Conservation (phyloP, 2,888 invertebrate genomes). For the Pollenia angustigena region DNA sequence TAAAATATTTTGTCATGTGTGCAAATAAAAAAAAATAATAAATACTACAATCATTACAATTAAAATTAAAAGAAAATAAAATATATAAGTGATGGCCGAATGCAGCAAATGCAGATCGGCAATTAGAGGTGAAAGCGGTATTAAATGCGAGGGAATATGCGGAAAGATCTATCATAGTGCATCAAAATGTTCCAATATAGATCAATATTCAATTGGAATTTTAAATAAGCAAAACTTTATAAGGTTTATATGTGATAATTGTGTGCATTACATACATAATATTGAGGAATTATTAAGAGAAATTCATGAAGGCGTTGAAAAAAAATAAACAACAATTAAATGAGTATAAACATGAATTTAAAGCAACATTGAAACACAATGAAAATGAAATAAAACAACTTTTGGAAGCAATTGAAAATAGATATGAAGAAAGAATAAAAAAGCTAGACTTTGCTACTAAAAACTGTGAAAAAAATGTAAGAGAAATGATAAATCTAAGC, state of each 20-base stretch:
- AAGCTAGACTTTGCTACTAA: neutral
- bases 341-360: neutral
- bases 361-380: neutral
- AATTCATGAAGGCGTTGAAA: neutral
- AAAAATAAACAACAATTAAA: slow-evolving; percentile 21
- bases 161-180: neutral
- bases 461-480: neutral
- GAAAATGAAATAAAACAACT: neutral
- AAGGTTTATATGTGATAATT: neutral
- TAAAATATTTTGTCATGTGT: neutral
- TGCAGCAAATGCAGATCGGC: neutral
- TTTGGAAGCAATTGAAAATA: neutral
- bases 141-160: neutral
- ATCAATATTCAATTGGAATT: neutral
- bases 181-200: neutral
- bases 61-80: too few relatives aligned
- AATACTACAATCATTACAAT: neutral
- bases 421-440: slow-evolving; percentile 1
- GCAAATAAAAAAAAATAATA: neutral
- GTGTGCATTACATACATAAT: slow-evolving; percentile 8
- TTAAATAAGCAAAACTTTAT: slow-evolving; percentile 3
- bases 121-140: slow-evolving; percentile 26
- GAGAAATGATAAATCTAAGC: too few relatives aligned
- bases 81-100: neutral
- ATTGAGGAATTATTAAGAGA: slow-evolving; percentile 8